Evolutionary conservation across 2,113 vertebrate genomes (phyloP), one percentile per base, ranked within the genome.

Genomic region (Seriola dumerili): DNA sequence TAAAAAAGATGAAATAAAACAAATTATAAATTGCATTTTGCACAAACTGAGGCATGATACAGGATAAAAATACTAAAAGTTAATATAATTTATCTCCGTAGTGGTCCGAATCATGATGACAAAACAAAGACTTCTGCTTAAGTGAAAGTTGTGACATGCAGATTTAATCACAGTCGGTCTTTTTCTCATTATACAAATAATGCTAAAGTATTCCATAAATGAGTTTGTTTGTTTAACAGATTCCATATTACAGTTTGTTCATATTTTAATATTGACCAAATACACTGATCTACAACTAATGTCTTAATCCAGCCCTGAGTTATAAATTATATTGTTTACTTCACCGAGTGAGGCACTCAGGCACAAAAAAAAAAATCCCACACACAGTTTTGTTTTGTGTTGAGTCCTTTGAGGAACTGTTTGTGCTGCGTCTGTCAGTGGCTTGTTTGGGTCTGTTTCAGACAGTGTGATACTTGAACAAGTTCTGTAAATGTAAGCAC

Each of bases 391-490:
- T 88, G 76, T 72, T 75, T 84, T 76, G 72, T 34, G 46, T 79
- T 1, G 32, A 72, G 50, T 48, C 58, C 21, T 73, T 46, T 16
- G 1, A 65, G 81, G 44, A 71, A 25, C 29, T 65, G 65, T 70
- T 62, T 77, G 74, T 83, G 65, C 59, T 65, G 25, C 10, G 4
- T 80, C 85, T 65, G 68, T 79, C 68, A 69, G 65, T 34, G 67
- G 29, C 36, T 67, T 88, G 87, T 91, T 88, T 88, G 72, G 59
- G n/a, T 85, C 69, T 88, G 81, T 93, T 91, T 91, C 85, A 63
- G 87, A 82, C 89, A 81, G 80, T 34, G 72, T 83, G 79, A 86
- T 67, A 87, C 78, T 89, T 83, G 88, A 87, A 79, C 70, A 70
- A 69, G 63, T 80, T 87, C 58, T 69, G 69, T 84, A 65, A 87